Conservation (phyloP, 2,888 invertebrate genomes). For the Synergus japonicus region DNA sequence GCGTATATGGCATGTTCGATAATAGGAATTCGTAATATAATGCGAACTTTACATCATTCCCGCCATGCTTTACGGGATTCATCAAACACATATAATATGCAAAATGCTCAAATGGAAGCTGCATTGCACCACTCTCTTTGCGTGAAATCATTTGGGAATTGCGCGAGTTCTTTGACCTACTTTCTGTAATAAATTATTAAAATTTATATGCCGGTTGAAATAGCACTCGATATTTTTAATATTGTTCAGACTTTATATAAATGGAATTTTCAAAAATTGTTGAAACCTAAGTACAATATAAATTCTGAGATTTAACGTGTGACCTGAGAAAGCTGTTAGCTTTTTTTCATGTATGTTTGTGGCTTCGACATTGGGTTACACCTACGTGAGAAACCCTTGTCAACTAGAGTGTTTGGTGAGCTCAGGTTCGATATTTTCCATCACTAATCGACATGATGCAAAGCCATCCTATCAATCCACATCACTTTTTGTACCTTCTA, state of each 20-base stretch:
- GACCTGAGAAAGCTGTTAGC: not conserved
- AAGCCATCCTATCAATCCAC: conserved; percentile 32
- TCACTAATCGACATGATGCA: conserved; percentile 26
- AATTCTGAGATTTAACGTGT: not conserved
- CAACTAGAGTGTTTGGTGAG: not conserved
- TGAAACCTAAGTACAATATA: not conserved
- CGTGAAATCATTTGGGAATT: conserved; percentile 17
- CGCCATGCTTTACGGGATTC: conserved; percentile 4
- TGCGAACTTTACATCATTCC: conserved; percentile 26
- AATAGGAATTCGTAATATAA: conserved; percentile 6
- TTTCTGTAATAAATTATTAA: conserved; percentile 6
- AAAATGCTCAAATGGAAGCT: conserved; percentile 29
- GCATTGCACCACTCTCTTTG: not conserved
- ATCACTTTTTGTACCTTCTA: conserved; percentile 27
- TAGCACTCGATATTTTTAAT: not conserved
- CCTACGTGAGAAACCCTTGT: conserved; percentile 23
- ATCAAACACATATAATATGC: conserved; percentile 27
- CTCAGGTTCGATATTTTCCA: conserved; percentile 11
- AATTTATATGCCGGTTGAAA: not conserved
- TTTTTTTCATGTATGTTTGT: not conserved
- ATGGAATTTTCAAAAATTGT: too few relatives aligned
- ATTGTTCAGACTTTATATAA: too few relatives aligned
- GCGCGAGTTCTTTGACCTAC: not conserved
- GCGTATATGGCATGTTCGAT: conserved; percentile 5
- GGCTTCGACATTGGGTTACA: not conserved